Evolutionary conservation across 2,113 vertebrate species (phyloP), one percentile per base, ranked within the genome.

Genomic region (Oostethus manadensis): DNA sequence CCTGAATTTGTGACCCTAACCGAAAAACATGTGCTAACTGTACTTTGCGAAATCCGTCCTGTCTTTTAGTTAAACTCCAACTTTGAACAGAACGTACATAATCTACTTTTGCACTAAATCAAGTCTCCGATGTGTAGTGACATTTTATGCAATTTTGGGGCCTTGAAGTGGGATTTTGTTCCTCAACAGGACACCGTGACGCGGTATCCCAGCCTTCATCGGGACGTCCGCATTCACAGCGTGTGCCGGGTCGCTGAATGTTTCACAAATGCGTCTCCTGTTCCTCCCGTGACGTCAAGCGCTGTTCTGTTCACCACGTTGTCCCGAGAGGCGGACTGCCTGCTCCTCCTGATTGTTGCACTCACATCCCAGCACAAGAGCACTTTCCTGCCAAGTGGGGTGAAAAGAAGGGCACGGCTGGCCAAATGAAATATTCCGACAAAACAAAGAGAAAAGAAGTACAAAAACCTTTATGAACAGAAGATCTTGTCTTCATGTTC

Each of bases 211-310:
- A 20, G 6, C 15, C 40, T 10, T 8, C 0, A 50, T 10, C 21
- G 40, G 47, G n/a, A 64, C 42, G 68, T 68, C 23, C 17, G 40
- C 11, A 58, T 61, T 63, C 66, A 50, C 47, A 11, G 10, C 35
- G 50, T 42, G 64, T 48, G 49, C 26, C 57, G 16, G 45, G 16
- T 59, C 51, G 66, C 61, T 68, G 17, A 65, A 70, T 71, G 35
- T 63, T 78, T 69, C 17, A 66, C 73, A 47, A 69, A 51, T 14
- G 15, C 43, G 33, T 51, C 6, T 51, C 51, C 42, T 51, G 11
- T n/a, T 43, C 51, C 17, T 56, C 67, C 10, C 21, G 17, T 64
- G 62, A 66, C 33, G 44, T 62, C 45, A 56, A 50, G 10, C 9
- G 59, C 20, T 51, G 72, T 64, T 60, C 18, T 20, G 17, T 61